Conservation (phyloP, 2,113 vertebrate species). For the Colaptes auratus region DNA sequence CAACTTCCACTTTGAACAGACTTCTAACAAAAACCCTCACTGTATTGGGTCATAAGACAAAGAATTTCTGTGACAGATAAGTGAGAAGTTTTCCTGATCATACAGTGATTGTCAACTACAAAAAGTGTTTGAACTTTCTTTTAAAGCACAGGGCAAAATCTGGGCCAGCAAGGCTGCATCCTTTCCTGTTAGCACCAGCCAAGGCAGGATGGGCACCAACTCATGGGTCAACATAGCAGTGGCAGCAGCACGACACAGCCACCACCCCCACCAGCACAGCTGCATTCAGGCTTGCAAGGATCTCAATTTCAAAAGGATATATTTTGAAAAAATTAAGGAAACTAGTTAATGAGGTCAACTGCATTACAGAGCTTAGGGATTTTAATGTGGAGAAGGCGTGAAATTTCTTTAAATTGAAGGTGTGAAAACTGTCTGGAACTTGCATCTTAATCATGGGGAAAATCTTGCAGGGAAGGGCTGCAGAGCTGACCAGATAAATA, state of each 20-base stretch:
- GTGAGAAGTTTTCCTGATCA: background rate
- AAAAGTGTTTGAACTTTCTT: background rate
- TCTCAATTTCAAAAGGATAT: conserved; percentile 54
- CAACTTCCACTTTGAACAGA: background rate
- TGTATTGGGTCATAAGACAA: background rate
- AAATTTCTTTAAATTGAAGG: conserved; percentile 72
- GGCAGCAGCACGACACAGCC: background rate
- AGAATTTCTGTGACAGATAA: background rate
- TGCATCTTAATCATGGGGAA: conserved; percentile 66
- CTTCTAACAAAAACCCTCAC: background rate
- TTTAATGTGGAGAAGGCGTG: conserved; percentile 64
- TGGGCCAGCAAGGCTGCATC: background rate
- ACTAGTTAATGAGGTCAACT: conserved; percentile 69
- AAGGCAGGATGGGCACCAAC: accelerated
- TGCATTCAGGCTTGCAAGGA: conserved; percentile 38
- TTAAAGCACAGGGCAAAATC: background rate
- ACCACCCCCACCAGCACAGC: background rate
- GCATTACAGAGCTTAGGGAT: conserved; percentile 69
- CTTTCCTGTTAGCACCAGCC: background rate
- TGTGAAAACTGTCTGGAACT: conserved; percentile 66
- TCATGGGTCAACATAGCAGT: accelerated
- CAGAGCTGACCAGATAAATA: conserved; percentile 50
- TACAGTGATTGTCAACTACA: background rate
- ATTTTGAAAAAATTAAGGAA: conserved; percentile 64
- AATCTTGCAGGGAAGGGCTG: conserved; percentile 33